Conservation (phyloP, 1,140 invertebrate genomes). For the Trachymyrmex septentrionalis region DNA sequence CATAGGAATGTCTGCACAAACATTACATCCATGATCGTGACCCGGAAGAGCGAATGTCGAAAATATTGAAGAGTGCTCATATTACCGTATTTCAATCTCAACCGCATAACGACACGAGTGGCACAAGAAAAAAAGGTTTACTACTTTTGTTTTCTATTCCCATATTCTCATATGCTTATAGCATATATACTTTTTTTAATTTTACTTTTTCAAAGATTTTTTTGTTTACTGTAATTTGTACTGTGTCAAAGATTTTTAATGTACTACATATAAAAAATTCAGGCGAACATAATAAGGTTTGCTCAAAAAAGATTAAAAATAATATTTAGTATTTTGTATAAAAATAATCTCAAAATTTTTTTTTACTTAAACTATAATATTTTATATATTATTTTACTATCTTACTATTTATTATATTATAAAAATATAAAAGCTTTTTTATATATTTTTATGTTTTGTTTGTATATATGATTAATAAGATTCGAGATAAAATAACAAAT, state of each 20-base stretch:
- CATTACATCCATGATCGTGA: constrained; percentile 72
- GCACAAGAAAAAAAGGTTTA: constrained; percentile 28
- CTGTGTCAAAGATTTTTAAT: not conserved
- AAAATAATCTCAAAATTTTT: not conserved
- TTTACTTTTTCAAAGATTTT: not conserved
- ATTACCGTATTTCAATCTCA: constrained; percentile 49
- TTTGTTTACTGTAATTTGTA: not conserved
- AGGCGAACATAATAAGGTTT: constrained; percentile 3
- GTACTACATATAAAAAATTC: not conserved
- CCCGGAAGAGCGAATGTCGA: constrained; percentile 75
- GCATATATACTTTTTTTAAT: not conserved
- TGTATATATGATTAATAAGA: not conserved
- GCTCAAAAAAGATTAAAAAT: not conserved
- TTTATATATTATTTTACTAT: no score
- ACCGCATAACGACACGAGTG: constrained; percentile 56
- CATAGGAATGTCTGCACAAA: constrained; percentile 80
- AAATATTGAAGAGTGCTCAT: constrained; percentile 62
- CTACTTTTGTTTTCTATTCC: constrained; percentile 75
- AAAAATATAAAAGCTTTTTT: no score
- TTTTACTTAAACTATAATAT: no score
- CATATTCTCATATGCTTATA: constrained; percentile 63
- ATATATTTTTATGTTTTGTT: no score
- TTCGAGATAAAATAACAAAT: not conserved
- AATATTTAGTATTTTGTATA: not conserved
- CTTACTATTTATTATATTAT: no score